Evolutionary conservation across 1,140 invertebrate species (phyloP).

Genomic region (Papilio polyxenes): DNA sequence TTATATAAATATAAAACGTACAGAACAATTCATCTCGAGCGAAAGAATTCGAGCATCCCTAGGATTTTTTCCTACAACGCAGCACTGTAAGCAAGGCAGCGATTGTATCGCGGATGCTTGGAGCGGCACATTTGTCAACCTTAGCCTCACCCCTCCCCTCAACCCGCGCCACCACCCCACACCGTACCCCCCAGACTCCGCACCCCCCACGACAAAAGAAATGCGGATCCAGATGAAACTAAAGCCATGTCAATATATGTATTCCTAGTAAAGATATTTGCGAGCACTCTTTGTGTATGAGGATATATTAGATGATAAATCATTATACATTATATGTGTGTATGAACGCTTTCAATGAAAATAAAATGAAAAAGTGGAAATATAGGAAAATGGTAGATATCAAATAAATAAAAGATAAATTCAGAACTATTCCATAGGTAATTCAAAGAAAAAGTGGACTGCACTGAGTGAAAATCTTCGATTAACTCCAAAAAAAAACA

Average conservation of each 20-base stretch:
- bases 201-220: conserved; percentile 66
- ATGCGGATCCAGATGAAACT: conserved; percentile 72
- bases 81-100: conserved; percentile 78
- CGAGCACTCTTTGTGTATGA: conserved; percentile 9
- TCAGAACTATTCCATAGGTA: too few relatives aligned
- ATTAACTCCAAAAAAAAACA: too few relatives aligned
- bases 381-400: neutral
- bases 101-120: conserved; percentile 79
- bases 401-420: neutral
- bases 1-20: neutral
- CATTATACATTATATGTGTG: neutral
- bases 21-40: conserved; percentile 28
- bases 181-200: conserved; percentile 39
- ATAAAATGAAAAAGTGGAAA: conserved; percentile 37
- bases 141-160: conserved; percentile 54
- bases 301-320: conserved; percentile 2
- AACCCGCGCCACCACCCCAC: conserved; percentile 31
- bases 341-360: conserved; percentile 38
- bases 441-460: too few relatives aligned
- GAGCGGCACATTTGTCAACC: conserved; percentile 79
- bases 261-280: conserved; percentile 47
- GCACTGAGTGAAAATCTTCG: too few relatives aligned
- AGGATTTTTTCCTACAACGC: conserved; percentile 68
- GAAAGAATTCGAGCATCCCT: conserved; percentile 56
- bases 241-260: conserved; percentile 71